These are phyloP conservation scores for Diachasma alloeum DNA, from an alignment of 1,140 invertebrate species.

Conservation along the genomic window DNA sequence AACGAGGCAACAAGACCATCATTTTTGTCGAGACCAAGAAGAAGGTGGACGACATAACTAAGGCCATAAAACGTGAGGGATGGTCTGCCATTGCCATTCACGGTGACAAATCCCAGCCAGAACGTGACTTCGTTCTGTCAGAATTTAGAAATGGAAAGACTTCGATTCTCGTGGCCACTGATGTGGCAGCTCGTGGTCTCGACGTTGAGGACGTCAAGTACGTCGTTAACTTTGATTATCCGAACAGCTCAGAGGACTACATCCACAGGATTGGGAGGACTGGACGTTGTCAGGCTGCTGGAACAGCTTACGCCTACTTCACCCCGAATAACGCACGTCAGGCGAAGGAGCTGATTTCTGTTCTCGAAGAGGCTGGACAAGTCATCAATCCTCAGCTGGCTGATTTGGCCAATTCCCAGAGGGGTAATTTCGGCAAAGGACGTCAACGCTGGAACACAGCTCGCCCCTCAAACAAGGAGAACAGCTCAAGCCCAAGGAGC, in stretches of 20 bases:
- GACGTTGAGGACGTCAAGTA: constrained; percentile 99
- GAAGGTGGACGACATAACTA: constrained; percentile 95
- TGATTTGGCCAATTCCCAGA: constrained; percentile 69
- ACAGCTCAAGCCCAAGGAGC: constrained; percentile 38
- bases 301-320: constrained; percentile 98
- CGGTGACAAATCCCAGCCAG: constrained; percentile 97
- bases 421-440: constrained; percentile 59
- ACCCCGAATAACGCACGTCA: constrained; percentile 90
- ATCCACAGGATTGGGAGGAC: constrained; percentile 98
- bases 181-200: constrained; percentile 97
- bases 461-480: constrained; percentile 55
- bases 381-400: constrained; percentile 78
- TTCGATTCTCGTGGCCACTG: constrained; percentile 97
- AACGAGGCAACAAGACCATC: constrained; percentile 92
- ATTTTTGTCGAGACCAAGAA: constrained; percentile 99
- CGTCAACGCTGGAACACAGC: constrained; percentile 66
- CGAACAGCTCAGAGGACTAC: constrained; percentile 98
- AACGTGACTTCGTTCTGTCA: constrained; percentile 89
- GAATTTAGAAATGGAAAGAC: constrained; percentile 94
- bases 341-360: constrained; percentile 87
- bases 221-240: constrained; percentile 99
- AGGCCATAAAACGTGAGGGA: constrained; percentile 86
- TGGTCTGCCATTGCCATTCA: constrained; percentile 92
- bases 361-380: constrained; percentile 92
- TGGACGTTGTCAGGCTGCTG: constrained; percentile 90